A percentile compares a stretch with the other conserved stretches of the same genome.
phyloP scores from a whole-genome alignment of 2,797 vertebrate genomes.

The Podarcis siculus region DNA sequence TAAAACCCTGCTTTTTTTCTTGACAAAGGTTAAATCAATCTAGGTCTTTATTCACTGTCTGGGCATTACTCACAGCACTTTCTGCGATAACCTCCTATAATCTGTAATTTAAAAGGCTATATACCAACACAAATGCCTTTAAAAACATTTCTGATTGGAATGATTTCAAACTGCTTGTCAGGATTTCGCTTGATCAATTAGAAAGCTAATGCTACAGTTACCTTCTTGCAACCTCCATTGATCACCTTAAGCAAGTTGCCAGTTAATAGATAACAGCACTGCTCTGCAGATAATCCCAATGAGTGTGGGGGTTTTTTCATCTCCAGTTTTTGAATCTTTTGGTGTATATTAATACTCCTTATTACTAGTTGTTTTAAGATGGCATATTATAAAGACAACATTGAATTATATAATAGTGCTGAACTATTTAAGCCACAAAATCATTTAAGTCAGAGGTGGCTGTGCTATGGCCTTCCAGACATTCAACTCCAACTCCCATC shows the following conservation, averaged over 20 bases:
- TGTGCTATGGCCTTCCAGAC: too few relatives aligned
- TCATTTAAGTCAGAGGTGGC: not conserved
- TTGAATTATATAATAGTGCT: not conserved
- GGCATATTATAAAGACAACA: not conserved
- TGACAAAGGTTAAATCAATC: not conserved
- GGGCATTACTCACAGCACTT: not conserved
- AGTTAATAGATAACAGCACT: conserved; percentile 16
- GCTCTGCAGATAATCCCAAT: not conserved
- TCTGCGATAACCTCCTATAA: not conserved
- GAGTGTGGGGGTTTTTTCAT: not conserved
- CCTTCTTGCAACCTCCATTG: conserved; percentile 11
- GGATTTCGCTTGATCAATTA: conserved; percentile 32
- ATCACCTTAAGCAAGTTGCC: conserved; percentile 12
- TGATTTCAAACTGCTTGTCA: conserved; percentile 18
- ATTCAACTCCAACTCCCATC: too few relatives aligned
- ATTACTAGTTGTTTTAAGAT: not conserved
- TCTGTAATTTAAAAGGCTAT: conserved; percentile 1
- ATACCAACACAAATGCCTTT: not conserved
- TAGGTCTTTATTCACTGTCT: not conserved
- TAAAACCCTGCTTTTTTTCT: not conserved
- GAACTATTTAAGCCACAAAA: not conserved
- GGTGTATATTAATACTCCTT: not conserved
- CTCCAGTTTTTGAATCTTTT: not conserved
- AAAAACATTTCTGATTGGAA: conserved; percentile 10
- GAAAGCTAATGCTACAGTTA: conserved; percentile 24